Evolutionary conservation across 2,113 vertebrate genomes (phyloP).

Genomic region (Girardinichthys multiradiatus): DNA sequence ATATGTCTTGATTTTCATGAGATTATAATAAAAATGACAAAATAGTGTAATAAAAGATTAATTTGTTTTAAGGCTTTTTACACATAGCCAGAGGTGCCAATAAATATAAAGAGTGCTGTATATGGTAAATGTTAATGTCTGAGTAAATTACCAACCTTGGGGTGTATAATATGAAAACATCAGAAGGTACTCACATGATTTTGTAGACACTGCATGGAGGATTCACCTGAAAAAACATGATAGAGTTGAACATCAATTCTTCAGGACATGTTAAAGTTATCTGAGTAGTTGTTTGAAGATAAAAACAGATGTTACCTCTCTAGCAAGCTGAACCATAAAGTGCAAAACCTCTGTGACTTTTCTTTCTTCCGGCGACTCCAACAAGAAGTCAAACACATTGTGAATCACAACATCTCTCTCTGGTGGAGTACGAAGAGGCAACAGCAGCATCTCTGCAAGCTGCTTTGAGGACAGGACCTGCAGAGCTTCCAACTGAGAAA

Average conservation of each 20-base stretch:
- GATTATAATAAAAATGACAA: no score
- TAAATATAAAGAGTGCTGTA: no score
- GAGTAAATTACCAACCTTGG: no score
- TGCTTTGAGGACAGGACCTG: constrained; percentile 57
- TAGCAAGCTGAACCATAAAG: constrained; percentile 14
- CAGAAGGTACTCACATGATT: constrained; percentile 72
- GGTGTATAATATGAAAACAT: no score
- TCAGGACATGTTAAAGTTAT: background rate
- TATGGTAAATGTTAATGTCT: no score
- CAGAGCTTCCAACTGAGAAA: constrained; percentile 61
- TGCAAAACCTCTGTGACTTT: constrained; percentile 45
- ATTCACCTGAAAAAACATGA: constrained; percentile 20
- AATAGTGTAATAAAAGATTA: no score
- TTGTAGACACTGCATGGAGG: constrained; percentile 49
- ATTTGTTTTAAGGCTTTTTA: no score
- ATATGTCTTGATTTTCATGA: no score
- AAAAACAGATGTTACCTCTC: constrained; percentile 47
- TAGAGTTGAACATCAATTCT: constrained; percentile 8
- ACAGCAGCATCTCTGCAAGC: constrained; percentile 64
- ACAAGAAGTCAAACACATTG: constrained; percentile 69
- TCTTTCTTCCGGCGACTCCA: constrained; percentile 24
- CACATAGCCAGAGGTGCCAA: no score
- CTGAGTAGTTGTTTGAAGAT: background rate
- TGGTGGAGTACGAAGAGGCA: constrained; percentile 52
- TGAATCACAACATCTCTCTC: constrained; percentile 57